Base-by-base conservation (phyloP, 2,797 vertebrate species). In the Mormyrops boulengeri region DNA sequence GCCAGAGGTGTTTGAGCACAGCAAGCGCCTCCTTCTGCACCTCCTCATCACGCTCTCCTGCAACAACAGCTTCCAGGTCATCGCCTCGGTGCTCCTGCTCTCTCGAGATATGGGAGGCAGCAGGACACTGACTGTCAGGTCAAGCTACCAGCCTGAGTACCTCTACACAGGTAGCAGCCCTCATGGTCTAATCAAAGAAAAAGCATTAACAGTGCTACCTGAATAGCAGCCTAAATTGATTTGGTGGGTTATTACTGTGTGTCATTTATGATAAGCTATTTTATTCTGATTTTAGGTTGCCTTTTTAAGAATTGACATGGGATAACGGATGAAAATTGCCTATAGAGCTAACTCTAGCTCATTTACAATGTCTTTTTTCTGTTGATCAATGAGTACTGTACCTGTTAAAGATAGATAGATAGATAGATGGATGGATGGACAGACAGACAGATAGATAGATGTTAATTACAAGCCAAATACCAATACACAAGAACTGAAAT, bases 1-100 rank as follows among this genome's bases (percentile, higher is more conserved):
- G 53, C 97, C 97, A 0, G 98, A 99, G 94, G 98, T 99, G 91
- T 99, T 99, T 92, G 98, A 99, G 92, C 99, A 99, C 95, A 99
- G 99, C 95, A 99, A 98, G 91, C 97, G 97, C 60, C 95, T 99
- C 89, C 95, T 99, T 11, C 97, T 99, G 60, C 98, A 99, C 92
- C 97, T 99, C 91, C 95, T 99, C 92, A 99, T 99, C 57, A 97
- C 97, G 0, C 96, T 99, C 0, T 99, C 98, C 90, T 98, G 98
- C 94, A 99, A 99, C 92, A 98, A 97, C 95, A 98, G 97, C 94
- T 99, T 99, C 92, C 98, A 98, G 92, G 95, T 97, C 73, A 97
- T 99, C 77, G 98, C 98, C 5, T 98, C 98, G 0, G 97, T 99
- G 85, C 96, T 99, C 88, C 97, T 99, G 93, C 96, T 99, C 89